Conservation (phyloP, 2,797 vertebrate species). For the Malacoctenus gilli region DNA sequence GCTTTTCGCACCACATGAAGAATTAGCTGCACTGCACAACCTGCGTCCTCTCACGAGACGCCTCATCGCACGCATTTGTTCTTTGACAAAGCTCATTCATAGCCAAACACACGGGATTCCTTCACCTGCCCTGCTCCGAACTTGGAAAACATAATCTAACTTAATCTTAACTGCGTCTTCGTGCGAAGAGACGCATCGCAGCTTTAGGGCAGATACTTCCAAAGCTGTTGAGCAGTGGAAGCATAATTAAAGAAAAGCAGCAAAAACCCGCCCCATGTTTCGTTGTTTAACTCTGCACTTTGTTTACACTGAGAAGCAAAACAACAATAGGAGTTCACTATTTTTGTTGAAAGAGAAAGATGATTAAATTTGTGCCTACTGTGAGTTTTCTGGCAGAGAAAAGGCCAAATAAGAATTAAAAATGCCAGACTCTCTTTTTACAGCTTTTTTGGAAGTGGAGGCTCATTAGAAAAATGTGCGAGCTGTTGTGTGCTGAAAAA, state of each 20-base stretch:
- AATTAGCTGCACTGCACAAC: slow-evolving; percentile 25
- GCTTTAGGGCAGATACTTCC: background rate
- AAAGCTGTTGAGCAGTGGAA: slow-evolving; percentile 6
- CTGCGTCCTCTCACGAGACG: background rate
- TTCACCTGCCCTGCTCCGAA: background rate
- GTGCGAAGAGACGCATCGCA: slow-evolving; percentile 9
- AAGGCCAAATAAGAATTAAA: slow-evolving; percentile 1
- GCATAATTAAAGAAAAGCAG: slow-evolving; percentile 12
- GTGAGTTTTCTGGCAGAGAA: slow-evolving; percentile 26
- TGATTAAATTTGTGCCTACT: slow-evolving; percentile 27
- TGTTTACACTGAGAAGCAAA: slow-evolving; percentile 18
- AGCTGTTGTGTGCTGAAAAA: slow-evolving; percentile 39
- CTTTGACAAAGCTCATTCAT: slow-evolving; percentile 10
- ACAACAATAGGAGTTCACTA: slow-evolving; percentile 14
- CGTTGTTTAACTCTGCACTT: background rate
- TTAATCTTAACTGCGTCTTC: background rate
- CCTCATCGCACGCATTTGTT: slow-evolving; percentile 10
- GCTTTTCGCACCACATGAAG: slow-evolving; percentile 26
- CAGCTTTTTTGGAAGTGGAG: slow-evolving; percentile 29
- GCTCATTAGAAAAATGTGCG: slow-evolving; percentile 47
- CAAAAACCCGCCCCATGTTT: slow-evolving; percentile 7
- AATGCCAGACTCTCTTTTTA: slow-evolving; percentile 14
- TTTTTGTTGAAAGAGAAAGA: slow-evolving; percentile 9
- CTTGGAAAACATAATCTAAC: too few relatives aligned
- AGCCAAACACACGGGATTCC: background rate